These are phyloP conservation scores for Mus spicilegus DNA, from an alignment of 2,113 vertebrate genomes.

Conservation along the genomic window DNA sequence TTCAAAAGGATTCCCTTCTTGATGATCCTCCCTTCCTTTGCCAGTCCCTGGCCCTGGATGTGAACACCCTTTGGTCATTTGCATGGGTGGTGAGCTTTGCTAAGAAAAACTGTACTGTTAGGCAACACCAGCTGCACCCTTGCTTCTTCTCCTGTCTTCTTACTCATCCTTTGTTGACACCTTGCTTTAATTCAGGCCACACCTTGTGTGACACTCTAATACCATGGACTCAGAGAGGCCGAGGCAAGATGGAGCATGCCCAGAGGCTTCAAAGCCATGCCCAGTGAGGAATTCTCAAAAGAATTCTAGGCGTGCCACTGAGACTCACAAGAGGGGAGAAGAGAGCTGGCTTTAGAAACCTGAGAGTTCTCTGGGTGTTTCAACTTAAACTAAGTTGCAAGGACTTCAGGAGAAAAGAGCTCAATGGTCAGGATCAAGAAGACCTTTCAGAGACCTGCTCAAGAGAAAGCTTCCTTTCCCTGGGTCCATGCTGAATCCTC, in stretches of 20 bases:
- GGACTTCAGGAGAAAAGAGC: background rate
- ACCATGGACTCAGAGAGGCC: accelerated
- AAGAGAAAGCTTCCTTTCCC: background rate
- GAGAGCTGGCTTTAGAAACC: background rate
- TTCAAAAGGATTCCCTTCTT: background rate
- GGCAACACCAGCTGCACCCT: background rate
- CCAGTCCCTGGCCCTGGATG: background rate
- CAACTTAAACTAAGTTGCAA: no score
- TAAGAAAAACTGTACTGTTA: accelerated
- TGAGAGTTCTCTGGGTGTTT: background rate
- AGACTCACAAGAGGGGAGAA: background rate
- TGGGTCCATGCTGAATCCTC: background rate
- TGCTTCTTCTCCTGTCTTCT: accelerated
- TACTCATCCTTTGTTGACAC: background rate
- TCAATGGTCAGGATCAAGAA: background rate
- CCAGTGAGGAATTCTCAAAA: background rate
- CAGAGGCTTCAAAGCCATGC: background rate
- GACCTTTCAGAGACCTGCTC: accelerated
- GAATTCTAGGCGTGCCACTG: background rate
- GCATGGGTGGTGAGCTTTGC: background rate
- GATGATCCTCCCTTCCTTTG: accelerated
- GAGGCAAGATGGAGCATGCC: background rate
- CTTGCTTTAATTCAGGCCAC: background rate
- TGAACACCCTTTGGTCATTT: background rate
- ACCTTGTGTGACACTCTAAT: background rate